Evolutionary conservation across 2,888 invertebrate species (phyloP).

Genomic region (Xylota segnis): DNA sequence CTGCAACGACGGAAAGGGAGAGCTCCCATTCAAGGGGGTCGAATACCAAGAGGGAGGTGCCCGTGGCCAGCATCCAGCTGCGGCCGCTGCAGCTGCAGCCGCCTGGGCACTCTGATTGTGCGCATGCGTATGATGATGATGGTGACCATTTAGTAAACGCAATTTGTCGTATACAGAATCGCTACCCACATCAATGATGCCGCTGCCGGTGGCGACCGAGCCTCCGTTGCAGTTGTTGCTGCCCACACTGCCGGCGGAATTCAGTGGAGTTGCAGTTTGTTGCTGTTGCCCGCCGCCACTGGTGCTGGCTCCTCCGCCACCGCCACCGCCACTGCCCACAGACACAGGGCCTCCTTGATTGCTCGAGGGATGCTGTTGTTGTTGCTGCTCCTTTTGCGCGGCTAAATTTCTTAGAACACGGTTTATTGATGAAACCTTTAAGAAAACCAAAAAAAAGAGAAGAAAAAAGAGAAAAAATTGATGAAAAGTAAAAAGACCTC

Average conservation of each 20-base stretch:
- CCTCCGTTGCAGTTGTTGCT: constrained; percentile 80
- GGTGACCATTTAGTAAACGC: constrained; percentile 80
- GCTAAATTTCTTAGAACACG: constrained; percentile 97
- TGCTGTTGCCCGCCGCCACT: constrained; percentile 65
- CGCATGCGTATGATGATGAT: constrained; percentile 77
- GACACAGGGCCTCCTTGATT: constrained; percentile 43
- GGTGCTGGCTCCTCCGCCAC: constrained; percentile 47
- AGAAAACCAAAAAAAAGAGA: constrained; percentile 59
- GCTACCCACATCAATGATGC: constrained; percentile 69
- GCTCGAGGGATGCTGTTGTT: constrained; percentile 72
- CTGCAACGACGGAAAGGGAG: constrained; percentile 78
- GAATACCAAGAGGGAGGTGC: constrained; percentile 83
- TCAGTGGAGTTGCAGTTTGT: constrained; percentile 81
- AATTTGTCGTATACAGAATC: constrained; percentile 82
- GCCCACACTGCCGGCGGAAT: constrained; percentile 81
- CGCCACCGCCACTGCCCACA: constrained; percentile 64
- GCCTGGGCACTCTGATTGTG: constrained; percentile 77
- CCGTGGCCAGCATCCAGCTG: constrained; percentile 80
- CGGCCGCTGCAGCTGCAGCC: constrained; percentile 71
- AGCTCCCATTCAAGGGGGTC: constrained; percentile 80
- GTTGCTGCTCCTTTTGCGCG: constrained; percentile 91
- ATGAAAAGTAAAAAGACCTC: constrained; percentile 35
- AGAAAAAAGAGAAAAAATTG: constrained; percentile 21
- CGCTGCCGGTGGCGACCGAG: constrained; percentile 54
- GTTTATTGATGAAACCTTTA: constrained; percentile 90